A percentile compares a stretch with the other conserved stretches of the same genome.
Evolutionary conservation across 2,888 invertebrate genomes (phyloP).

Genomic region (Luperina nickerlii): DNA sequence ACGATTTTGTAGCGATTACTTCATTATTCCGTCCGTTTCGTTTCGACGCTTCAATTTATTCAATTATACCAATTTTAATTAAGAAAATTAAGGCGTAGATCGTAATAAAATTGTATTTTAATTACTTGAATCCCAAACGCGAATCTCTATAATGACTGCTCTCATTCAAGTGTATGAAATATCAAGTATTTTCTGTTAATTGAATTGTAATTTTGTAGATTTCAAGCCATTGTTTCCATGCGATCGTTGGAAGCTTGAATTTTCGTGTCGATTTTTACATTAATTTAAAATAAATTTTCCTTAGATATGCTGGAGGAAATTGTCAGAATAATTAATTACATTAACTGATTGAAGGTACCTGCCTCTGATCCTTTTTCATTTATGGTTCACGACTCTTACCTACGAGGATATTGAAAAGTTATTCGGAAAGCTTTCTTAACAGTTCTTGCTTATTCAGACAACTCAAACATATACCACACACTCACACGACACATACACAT

Average conservation of each 20-base stretch:
- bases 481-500: not conserved
- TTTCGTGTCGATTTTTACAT: constrained; percentile 13
- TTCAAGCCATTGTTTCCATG: constrained; percentile 10
- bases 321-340: constrained; percentile 20
- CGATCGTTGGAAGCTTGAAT: constrained; percentile 1
- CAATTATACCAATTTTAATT: constrained; percentile 74
- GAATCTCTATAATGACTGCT: constrained; percentile 60
- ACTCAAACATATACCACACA: not conserved
- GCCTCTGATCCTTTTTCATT: not conserved
- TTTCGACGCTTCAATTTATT: constrained; percentile 68
- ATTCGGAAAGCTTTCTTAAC: not conserved
- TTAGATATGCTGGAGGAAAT: not conserved
- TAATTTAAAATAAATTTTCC: constrained; percentile 22
- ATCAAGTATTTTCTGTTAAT: constrained; percentile 62
- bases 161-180: constrained; percentile 60
- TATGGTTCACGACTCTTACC: not conserved
- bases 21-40: constrained; percentile 64
- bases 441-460: not conserved
- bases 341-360: not conserved
- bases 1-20: constrained; percentile 60
- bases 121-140: constrained; percentile 61
- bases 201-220: constrained; percentile 53
- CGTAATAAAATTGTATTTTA: constrained; percentile 71
- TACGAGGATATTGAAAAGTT: not conserved
- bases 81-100: constrained; percentile 72